Conservation (phyloP, 2,113 vertebrate species). For the Dendropsophus ebraccatus region DNA sequence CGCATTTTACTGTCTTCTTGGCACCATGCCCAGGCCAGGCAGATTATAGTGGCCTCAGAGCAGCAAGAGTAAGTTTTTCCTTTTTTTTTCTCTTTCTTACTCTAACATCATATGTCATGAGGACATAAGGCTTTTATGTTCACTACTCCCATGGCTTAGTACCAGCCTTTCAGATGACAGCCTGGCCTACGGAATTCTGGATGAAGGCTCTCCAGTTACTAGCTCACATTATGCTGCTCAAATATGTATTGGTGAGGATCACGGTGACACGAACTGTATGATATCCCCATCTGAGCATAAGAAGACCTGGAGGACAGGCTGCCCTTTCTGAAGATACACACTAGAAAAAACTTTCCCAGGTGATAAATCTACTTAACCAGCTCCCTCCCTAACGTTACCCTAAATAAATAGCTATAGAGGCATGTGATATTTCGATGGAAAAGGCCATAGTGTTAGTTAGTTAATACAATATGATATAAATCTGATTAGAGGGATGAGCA, state of each 20-base stretch:
- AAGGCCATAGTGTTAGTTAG: conserved; percentile 5
- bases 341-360: conserved; percentile 13
- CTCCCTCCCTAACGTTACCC: background rate
- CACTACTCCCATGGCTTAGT: background rate
- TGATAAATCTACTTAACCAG: conserved; percentile 4
- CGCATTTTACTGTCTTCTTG: conserved; percentile 20
- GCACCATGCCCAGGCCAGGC: conserved; percentile 14
- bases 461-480: conserved; percentile 9
- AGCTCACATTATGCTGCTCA: background rate
- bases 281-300: background rate
- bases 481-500: background rate
- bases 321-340: conserved; percentile 16
- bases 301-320: conserved; percentile 8
- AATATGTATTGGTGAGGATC: background rate
- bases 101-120: conserved; percentile 17
- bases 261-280: background rate
- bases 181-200: background rate
- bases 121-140: conserved; percentile 10
- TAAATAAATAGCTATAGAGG: conserved; percentile 13
- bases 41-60: background rate
- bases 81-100: background rate
- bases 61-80: background rate
- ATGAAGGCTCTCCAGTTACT: background rate
- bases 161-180: background rate
- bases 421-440: conserved; percentile 34